Conservation (phyloP, 2,797 vertebrate genomes). For the Etheostoma perlongum region DNA sequence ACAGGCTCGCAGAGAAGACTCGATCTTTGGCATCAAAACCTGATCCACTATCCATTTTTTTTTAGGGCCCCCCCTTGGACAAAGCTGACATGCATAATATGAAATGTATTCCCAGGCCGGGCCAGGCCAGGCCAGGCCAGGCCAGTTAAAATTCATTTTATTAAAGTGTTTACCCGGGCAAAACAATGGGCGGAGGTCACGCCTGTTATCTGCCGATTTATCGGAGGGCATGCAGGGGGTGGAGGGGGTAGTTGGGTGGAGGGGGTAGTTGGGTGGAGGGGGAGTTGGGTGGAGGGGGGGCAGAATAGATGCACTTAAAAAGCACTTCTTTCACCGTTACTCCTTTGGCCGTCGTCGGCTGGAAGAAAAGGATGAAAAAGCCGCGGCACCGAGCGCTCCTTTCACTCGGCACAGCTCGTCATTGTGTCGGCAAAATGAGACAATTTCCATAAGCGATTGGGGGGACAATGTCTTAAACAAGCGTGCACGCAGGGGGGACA, state of each 20-base stretch:
- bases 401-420: constrained; percentile 55
- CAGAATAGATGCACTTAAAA: constrained; percentile 70
- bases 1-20: constrained; percentile 88
- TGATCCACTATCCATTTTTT: constrained; percentile 82
- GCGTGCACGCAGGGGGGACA: constrained; percentile 64
- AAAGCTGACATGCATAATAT: constrained; percentile 91
- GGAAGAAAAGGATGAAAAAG: constrained; percentile 60
- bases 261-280: constrained; percentile 12
- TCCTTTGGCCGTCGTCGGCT: constrained; percentile 32
- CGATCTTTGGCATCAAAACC: constrained; percentile 91
- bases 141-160: constrained; percentile 93
- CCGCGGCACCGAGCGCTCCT: constrained; percentile 37
- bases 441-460: constrained; percentile 76
- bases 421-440: constrained; percentile 64
- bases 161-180: constrained; percentile 89
- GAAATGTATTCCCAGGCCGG: constrained; percentile 91
- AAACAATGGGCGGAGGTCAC: constrained; percentile 89
- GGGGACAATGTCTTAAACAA: constrained; percentile 69
- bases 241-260: constrained; percentile 55
- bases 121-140: constrained; percentile 83
- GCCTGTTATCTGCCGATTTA: constrained; percentile 90
- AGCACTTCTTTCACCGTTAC: constrained; percentile 68
- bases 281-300: constrained; percentile 60
- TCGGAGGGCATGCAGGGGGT: constrained; percentile 63
- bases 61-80: constrained; percentile 74